Evolutionary conservation across 1,140 invertebrate species (phyloP), one percentile per base, ranked within the genome.

Genomic region (Drosophila burlai): DNA sequence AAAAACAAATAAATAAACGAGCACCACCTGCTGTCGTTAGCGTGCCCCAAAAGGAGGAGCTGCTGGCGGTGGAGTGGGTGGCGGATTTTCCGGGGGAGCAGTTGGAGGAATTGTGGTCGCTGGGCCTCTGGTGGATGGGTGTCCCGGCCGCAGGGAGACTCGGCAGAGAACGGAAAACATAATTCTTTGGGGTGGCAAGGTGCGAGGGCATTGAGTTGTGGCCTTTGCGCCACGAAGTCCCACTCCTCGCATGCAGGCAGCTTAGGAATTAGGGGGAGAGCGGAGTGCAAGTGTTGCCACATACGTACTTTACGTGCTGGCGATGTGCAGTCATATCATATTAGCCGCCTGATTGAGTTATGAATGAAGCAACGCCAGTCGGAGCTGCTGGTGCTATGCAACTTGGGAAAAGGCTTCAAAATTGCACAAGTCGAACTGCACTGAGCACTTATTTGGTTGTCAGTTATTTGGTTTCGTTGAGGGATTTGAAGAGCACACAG

Each of bases 1-100:
- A 73, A 61, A 83, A 67, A 76, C 81, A 81, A 84, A 90, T 90
- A 89, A 89, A 89, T 89, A 90, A 84, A 89, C 85, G 76, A 90
- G 78, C 78, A 76, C 84, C 84, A 89, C 84, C 84, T 89, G 85
- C 84, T 90, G 81, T 81, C 81, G 84, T 84, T 87, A 79, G 84
- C 84, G 81, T 84, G 84, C 68, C 67, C 69, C 54, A 71, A 68
- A 68, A 71, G 67, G 63, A 52, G 43, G 38, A 36, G 71, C 57
- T 36, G 34, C 64, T 36, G 58, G 45, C 16, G 26, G 21, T 49
- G 24, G 24, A 50, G 47, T 50, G 10, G 52, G 69, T 42, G 58
- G 40, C 13, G 21, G 47, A 24, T 55, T 62, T 45, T 40, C 63
- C 31, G 29, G 1, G 29, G 29, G 10, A 18, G 21, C 9, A 21